Evolutionary conservation across 1,140 invertebrate genomes (phyloP), one percentile per base, ranked within the genome.

Genomic region (Cyclargus thomasi): DNA sequence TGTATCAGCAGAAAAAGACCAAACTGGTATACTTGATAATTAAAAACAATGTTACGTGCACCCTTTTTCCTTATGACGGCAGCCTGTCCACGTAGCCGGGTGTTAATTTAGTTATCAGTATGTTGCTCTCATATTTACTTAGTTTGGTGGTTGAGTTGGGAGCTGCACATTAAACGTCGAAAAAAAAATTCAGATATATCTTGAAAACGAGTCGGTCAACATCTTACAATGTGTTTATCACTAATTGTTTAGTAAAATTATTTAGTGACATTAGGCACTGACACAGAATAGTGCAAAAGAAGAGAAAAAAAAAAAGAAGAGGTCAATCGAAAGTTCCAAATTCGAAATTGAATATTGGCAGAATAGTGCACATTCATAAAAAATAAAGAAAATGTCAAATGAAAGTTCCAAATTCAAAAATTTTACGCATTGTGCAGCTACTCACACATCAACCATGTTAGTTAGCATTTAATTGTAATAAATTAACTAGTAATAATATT

Each of bases 61-160:
- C n/a, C n/a, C n/a, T n/a, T n/a, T n/a, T n/a, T n/a, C n/a, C n/a
- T n/a, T n/a, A n/a, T n/a, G n/a, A n/a, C n/a, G n/a, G n/a, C n/a
- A n/a, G n/a, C n/a, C n/a, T 29, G 29, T 29, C 29, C 5, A 29
- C 29, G 29, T 29, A 29, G 29, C 29, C 4, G 29, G 29, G 29
- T 29, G 29, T 29, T 29, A 29, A 29, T 47, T 65, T 22, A 47
- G 64, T 65, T 65, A 22, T 65, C 53, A 65, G 21, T 17, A 55
- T 65, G 47, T 65, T 65, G 64, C 64, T 65, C 64, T 65, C 64
- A 65, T 65, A 55, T 65, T 65, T 65, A 65, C 64, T 65, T 65
- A 65, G 64, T 55, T 65, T 53, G 64, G n/a, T 65, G 64, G 22
- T 20, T 53, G 64, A 57, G 29, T 53, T 53, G 64, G 14, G 64